These are phyloP conservation scores for Galemys pyrenaicus DNA, from an alignment of 2,113 vertebrate genomes.

Conservation along the genomic window DNA sequence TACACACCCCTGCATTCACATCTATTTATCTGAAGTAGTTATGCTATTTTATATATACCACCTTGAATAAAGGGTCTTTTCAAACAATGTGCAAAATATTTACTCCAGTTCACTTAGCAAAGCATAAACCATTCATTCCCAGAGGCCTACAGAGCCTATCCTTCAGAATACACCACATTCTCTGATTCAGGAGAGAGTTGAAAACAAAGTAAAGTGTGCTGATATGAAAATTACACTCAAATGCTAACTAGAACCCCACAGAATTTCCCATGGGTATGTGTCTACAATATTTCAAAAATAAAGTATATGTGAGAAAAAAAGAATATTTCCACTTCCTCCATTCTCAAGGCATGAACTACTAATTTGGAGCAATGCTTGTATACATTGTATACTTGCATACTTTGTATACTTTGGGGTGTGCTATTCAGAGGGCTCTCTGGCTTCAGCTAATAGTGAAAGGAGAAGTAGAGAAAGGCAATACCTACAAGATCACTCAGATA, in stretches of 20 bases:
- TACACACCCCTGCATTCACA: background rate
- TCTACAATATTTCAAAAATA: conserved; percentile 52
- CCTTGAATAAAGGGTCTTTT: background rate
- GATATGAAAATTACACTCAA: conserved; percentile 65
- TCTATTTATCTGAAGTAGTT: background rate
- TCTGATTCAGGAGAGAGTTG: background rate
- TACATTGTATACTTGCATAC: background rate
- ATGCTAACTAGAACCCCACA: conserved; percentile 48
- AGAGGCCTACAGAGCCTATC: background rate
- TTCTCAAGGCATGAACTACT: background rate
- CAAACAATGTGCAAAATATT: conserved; percentile 16
- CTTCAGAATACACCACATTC: conserved; percentile 23
- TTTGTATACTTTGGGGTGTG: background rate
- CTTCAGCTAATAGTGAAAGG: background rate
- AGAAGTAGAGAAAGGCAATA: background rate
- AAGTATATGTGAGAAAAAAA: conserved; percentile 29
- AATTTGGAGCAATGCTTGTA: background rate
- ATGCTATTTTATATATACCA: background rate
- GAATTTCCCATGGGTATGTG: conserved; percentile 51
- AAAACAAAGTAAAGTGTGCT: conserved; percentile 40
- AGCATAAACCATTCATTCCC: conserved; percentile 20
- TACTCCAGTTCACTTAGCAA: conserved; percentile 10
- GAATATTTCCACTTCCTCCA: background rate
- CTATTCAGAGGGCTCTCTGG: background rate
- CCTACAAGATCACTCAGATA: background rate